These are phyloP conservation scores for Galemys pyrenaicus DNA, from an alignment of 2,113 vertebrate species.

Conservation along the genomic window DNA sequence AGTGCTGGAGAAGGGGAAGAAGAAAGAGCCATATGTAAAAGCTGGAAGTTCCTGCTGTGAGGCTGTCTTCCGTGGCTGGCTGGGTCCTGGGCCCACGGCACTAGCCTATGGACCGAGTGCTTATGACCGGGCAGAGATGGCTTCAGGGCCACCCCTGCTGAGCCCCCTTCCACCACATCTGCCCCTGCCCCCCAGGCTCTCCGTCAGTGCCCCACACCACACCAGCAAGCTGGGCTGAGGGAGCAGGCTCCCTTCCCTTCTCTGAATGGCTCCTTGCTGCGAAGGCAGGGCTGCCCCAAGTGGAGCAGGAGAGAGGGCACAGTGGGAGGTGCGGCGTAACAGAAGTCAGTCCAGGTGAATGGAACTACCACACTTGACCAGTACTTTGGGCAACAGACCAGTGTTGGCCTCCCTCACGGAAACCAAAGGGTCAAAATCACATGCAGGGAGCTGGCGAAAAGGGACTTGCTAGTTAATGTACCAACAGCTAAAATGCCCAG, in stretches of 20 bases:
- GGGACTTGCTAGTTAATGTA: conserved; percentile 56
- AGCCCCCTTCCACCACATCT: conserved; percentile 45
- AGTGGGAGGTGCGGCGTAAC: neutral
- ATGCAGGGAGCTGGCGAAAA: conserved; percentile 53
- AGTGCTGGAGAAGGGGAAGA: conserved; percentile 83
- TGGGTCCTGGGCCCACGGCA: conserved; percentile 56
- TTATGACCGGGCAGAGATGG: conserved; percentile 8
- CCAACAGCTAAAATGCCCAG: conserved; percentile 4
- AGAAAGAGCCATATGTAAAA: conserved; percentile 77
- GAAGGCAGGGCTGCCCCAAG: conserved; percentile 34
- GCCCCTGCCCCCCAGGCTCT: conserved; percentile 48
- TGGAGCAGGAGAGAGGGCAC: neutral
- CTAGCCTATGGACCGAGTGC: conserved; percentile 48
- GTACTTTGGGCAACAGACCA: conserved; percentile 50
- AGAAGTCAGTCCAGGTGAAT: neutral
- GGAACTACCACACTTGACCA: conserved; percentile 24
- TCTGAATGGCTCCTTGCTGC: neutral
- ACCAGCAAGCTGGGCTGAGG: conserved; percentile 19
- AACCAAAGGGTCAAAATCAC: conserved; percentile 47
- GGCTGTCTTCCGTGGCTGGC: conserved; percentile 60
- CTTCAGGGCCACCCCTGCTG: conserved; percentile 37
- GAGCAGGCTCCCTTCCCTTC: conserved; percentile 25
- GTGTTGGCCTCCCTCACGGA: conserved; percentile 25
- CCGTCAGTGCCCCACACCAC: conserved; percentile 17
- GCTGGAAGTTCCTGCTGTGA: conserved; percentile 80